Evolutionary conservation across 2,888 invertebrate genomes (phyloP), one percentile per base, ranked within the genome.

Genomic region (Eutolmus rufibarbis): DNA sequence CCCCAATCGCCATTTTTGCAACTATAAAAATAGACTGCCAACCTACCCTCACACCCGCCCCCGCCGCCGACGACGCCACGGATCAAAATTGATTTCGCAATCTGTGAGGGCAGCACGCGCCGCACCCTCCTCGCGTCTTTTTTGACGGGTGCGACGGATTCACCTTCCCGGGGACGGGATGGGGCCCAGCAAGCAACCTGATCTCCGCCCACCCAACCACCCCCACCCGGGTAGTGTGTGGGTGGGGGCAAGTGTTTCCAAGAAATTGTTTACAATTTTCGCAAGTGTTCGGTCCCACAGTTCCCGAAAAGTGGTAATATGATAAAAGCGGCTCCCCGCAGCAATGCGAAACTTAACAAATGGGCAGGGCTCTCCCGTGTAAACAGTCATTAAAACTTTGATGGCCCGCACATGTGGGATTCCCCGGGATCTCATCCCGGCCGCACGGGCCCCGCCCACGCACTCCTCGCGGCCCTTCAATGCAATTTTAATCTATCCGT

Each of bases 331-430:
- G 28, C 57, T 85, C 85, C 14, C 46, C 86, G 40, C 37, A 8
- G 40, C 37, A 51, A 31, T 56, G 51, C 43, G 86, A 78, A 74
- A 77, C 76, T 85, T 85, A 85, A 85, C 85, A 85, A 85, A 87
- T 87, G 87, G 51, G 85, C 85, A 74, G 43, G 16, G 43, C 43
- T 14, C 19, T 85, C 82, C 56, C 87, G 85, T 87, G 87, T 87
- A 87, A 87, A 87, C 87, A 84, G 85, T 87, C 87, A 87, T 87
- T 87, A 87, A 87, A 87, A 87, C 77, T 87, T 87, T 87, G 77
- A 85, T 85, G 85, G 57, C 87, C 56, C 57, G 84, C 87, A 87
- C 85, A 85, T 87, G 87, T 87, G 85, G 57, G 37, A 66, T 31
- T 87, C 77, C 74, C 74, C 74, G 40, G 46, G 37, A n/a, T 19